Evolutionary conservation across 2,113 vertebrate genomes (phyloP).

Genomic region (Macquaria ambigua): DNA sequence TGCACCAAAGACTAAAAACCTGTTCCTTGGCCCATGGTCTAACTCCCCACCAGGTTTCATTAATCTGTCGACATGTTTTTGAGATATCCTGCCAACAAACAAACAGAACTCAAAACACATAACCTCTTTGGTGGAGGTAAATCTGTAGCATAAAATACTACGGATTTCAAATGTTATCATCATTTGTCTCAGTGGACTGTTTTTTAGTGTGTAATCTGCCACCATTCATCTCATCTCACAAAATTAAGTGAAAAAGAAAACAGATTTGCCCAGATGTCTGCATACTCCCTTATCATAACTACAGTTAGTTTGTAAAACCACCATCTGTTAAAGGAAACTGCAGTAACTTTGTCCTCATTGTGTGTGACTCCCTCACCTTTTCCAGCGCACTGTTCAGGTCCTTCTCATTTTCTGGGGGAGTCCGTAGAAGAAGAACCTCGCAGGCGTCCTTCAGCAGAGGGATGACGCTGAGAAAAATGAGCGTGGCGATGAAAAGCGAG

Average conservation of each 20-base stretch:
- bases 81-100: neutral
- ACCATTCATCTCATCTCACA: neutral
- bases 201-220: neutral
- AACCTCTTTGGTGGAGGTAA: neutral
- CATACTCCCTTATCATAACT: neutral
- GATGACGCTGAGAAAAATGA: slow-evolving; percentile 98
- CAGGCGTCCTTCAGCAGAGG: slow-evolving; percentile 96
- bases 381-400: slow-evolving; percentile 92
- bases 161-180: neutral
- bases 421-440: slow-evolving; percentile 92
- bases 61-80: neutral
- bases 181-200: neutral
- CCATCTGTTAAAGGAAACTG: neutral
- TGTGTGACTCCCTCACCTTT: slow-evolving; percentile 85
- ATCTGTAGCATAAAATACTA: neutral
- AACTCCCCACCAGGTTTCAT: neutral
- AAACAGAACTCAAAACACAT: neutral
- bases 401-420: slow-evolving; percentile 92
- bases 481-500: slow-evolving; percentile 94
- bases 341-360: neutral
- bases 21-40: neutral
- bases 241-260: neutral
- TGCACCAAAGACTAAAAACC: neutral
- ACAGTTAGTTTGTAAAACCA: neutral
- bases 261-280: neutral